Base-by-base conservation (phyloP, 2,113 vertebrate species). In the Candoia aspera region DNA sequence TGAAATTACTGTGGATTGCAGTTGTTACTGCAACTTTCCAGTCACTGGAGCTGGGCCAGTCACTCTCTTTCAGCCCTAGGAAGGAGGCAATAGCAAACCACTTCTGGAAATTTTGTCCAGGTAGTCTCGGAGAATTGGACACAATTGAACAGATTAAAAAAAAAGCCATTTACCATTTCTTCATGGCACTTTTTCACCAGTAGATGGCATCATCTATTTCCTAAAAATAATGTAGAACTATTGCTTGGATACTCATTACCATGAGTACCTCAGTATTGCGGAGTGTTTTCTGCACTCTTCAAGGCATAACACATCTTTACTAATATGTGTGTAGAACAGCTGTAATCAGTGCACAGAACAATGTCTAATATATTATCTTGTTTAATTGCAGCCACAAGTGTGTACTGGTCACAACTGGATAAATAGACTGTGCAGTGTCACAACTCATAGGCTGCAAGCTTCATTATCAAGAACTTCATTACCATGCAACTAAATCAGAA, bases 151-250 rank as follows among this genome's bases (percentile, higher is more conserved):
- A 3, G 42, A 42, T 42, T 42, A 42, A 42, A 42, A 42, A 42
- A 42, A 42, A 42, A 42, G 11, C 4, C 4, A 1, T 29, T 88
- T 12, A 29, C 60, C 1, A 84, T 57, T n/a, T 88, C 29, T 79
- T 90, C 86, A 85, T 93, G 83, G 88, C 62, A 53, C 15, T 53
- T 17, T 60, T 24, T 68, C 8, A 42, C 92, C 94, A 92, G 94
- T 93, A 94, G 95, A 88, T 95, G 95, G 94, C 96, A 96, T 94
- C 92, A 95, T 1, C 19, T 3, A 84, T 89, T 93, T 90, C 91
- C 58, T 90, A 93, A 91, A 90, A 62, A 85, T 58, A 62, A 0
- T 2, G 15, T 15, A 24, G n/a, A 58, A 8, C 8, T 1, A 5
- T 54, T 54, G 11, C 59, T 64, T 84, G 55, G 3, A 0, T 37